These are phyloP conservation scores for Drosophila tanythrix DNA, from an alignment of 2,888 invertebrate genomes.

Conservation along the genomic window DNA sequence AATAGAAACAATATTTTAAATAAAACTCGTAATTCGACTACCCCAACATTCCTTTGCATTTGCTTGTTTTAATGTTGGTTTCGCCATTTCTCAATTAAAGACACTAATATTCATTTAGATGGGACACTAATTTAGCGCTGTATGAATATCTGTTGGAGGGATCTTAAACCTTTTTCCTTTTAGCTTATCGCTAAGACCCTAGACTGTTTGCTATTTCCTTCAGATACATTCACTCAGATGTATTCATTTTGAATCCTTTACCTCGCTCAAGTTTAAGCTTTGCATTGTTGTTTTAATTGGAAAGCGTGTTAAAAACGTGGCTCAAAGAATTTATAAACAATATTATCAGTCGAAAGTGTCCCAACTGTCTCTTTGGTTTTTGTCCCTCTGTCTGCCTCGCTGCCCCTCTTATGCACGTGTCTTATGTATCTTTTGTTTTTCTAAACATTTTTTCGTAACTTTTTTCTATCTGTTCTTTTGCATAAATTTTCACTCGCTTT, in stretches of 20 bases:
- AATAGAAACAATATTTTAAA: background rate
- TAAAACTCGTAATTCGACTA: background rate
- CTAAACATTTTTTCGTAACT: slow-evolving; percentile 24
- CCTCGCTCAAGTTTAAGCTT: slow-evolving; percentile 10
- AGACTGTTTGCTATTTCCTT: background rate
- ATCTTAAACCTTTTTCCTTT: background rate
- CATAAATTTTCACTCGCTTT: slow-evolving; percentile 78
- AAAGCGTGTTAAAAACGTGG: slow-evolving; percentile 18
- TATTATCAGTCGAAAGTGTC: slow-evolving; percentile 50
- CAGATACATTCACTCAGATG: no score
- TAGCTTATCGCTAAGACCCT: background rate
- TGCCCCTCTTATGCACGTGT: slow-evolving; percentile 26
- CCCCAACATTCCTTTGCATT: background rate
- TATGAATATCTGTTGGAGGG: background rate
- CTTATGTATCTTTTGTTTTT: slow-evolving; percentile 46
- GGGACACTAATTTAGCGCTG: background rate
- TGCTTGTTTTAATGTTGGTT: background rate
- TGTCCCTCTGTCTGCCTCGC: background rate
- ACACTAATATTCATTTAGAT: background rate
- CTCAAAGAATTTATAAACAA: slow-evolving; percentile 42
- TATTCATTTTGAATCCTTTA: slow-evolving; percentile 3
- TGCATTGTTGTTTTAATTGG: slow-evolving; percentile 36
- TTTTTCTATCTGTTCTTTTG: slow-evolving; percentile 67
- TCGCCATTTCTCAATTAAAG: background rate
- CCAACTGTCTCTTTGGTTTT: slow-evolving; percentile 34